Evolutionary conservation across 2,113 vertebrate genomes (phyloP), one percentile per base, ranked within the genome.

Genomic region (Leucoraja erinaceus): DNA sequence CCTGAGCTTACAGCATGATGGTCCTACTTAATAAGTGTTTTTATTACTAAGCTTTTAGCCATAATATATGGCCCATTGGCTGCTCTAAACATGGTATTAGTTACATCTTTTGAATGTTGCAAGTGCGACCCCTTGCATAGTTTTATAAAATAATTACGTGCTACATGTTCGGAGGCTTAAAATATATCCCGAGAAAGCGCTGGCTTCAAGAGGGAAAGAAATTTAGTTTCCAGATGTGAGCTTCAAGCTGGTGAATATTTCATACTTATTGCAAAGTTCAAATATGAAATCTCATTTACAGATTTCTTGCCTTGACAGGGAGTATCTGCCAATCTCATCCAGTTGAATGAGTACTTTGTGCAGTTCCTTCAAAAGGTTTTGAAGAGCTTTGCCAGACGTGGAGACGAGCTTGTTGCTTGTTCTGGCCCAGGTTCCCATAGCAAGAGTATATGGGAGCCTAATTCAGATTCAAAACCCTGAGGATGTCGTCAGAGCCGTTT

Each of bases 11-110:
- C 33, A 91, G 33, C 33, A 47, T 18, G 38, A 91, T 91, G 22
- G 90, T 91, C 72, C 28, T 66, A 91, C 31, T 91, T 91, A 91
- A 91, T 91, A 91, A 91, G 63, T 91, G 33, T 91, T 91, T 91
- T 91, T 91, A 91, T 47, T 91, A 54, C 90, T 74, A 68, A 91
- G 90, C 68, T 68, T 91, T 91, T 91, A 91, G 68, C 68, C 63
- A 74, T 70, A 91, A 91, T 91, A 91, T 91, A 91, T 72, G 90
- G 68, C 8, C 38, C 33, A 38, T 91, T 70, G 47, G 22, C 66
- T 72, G 63, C 90, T 91, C 66, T 91, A 91, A 91, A 91, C 90
- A 91, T 72, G 90, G 20, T 91, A 91, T 91, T 91, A 72, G 18
- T 91, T 74, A 91, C 68, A 72, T 91, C 90, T 91, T 72, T 72